phyloP scores from a whole-genome alignment of 2,888 invertebrate species.

The Eilema caniola region DNA sequence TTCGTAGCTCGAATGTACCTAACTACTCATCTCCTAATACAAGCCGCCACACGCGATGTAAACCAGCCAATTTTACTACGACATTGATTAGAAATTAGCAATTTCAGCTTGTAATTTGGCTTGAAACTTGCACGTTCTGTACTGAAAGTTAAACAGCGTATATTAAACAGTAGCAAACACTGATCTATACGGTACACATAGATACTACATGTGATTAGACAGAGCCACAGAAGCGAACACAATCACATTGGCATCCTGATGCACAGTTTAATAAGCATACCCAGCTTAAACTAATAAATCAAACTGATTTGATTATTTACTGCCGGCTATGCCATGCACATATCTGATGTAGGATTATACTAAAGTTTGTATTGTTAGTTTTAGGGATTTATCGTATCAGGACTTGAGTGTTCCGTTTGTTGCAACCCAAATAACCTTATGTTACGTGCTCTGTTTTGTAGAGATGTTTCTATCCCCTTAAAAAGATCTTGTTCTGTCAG shows the following conservation, averaged over 20 bases:
- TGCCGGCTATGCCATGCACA: conserved; percentile 58
- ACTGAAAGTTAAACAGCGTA: conserved; percentile 46
- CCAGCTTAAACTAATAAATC: conserved; percentile 77
- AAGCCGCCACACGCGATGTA: conserved; percentile 1
- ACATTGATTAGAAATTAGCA: conserved; percentile 33
- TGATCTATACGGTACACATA: conserved; percentile 24
- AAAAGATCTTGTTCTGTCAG: neutral
- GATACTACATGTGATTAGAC: conserved; percentile 42
- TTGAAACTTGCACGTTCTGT: conserved; percentile 29
- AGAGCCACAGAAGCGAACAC: conserved; percentile 44
- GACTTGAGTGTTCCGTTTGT: neutral
- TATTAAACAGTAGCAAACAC: conserved; percentile 41
- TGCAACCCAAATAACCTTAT: neutral
- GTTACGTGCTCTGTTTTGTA: neutral
- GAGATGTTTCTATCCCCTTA: neutral
- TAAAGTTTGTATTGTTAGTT: conserved; percentile 14
- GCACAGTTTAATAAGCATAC: conserved; percentile 76
- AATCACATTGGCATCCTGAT: conserved; percentile 70
- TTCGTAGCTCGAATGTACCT: neutral
- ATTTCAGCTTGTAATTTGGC: conserved; percentile 26
- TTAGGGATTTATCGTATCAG: conserved; percentile 5
- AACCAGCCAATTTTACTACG: conserved; percentile 28
- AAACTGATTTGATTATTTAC: conserved; percentile 81
- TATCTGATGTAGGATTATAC: conserved; percentile 45
- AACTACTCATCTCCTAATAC: neutral